These are phyloP conservation scores for Brachionus sp. DNA, from an alignment of 1,140 invertebrate genomes.

Conservation along the genomic window DNA sequence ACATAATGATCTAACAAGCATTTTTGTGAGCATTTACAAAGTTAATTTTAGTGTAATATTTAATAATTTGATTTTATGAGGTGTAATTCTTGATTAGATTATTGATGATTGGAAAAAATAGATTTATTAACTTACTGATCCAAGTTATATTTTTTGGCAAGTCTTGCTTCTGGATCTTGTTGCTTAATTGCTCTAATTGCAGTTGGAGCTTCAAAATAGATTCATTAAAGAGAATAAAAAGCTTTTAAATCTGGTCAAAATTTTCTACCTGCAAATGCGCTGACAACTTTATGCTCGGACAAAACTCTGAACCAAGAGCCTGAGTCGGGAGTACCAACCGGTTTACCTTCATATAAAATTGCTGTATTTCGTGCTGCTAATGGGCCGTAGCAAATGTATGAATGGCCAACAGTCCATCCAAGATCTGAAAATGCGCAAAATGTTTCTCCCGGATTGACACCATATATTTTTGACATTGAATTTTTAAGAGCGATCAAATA, in stretches of 20 bases:
- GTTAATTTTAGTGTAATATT: too few relatives aligned
- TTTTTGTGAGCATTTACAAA: too few relatives aligned
- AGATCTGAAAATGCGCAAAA: conserved; percentile 81
- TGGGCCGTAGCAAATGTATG: conserved; percentile 87
- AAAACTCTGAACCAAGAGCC: conserved; percentile 86
- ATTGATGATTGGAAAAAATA: background rate
- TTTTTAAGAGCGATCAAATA: conserved; percentile 78
- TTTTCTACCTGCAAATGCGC: conserved; percentile 65
- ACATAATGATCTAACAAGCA: too few relatives aligned
- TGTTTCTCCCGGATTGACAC: conserved; percentile 71
- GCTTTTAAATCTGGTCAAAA: background rate
- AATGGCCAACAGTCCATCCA: conserved; percentile 78
- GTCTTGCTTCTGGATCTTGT: conserved; percentile 52
- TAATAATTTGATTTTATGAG: too few relatives aligned
- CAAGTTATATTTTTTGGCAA: conserved; percentile 48
- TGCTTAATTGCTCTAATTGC: conserved; percentile 77
- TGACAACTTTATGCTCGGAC: conserved; percentile 76
- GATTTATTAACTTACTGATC: conserved; percentile 44
- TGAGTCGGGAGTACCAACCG: conserved; percentile 83
- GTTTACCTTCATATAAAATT: conserved; percentile 88
- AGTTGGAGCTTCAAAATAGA: conserved; percentile 71
- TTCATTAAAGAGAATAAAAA: background rate
- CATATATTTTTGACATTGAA: conserved; percentile 78
- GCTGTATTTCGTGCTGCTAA: conserved; percentile 75
- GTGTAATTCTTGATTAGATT: too few relatives aligned